Evolutionary conservation across 2,797 vertebrate genomes (phyloP).

Genomic region (Cuculus canorus): DNA sequence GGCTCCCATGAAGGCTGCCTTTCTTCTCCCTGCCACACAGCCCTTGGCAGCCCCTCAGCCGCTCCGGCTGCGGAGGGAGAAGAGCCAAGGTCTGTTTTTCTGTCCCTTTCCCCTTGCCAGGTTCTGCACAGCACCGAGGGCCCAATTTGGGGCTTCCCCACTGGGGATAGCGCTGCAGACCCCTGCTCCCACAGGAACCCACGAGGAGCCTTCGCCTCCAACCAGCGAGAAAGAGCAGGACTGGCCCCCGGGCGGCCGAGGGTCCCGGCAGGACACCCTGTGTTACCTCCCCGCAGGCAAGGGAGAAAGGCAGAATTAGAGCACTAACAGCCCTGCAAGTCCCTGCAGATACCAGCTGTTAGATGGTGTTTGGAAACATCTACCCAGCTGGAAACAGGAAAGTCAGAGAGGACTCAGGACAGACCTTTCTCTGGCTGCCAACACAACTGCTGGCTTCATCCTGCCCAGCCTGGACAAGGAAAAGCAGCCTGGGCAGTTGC

Average conservation of each 20-base stretch:
- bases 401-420: background rate
- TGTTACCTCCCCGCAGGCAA: rapidly evolving
- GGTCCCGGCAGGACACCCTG: background rate
- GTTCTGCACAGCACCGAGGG: background rate
- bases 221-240: rapidly evolving
- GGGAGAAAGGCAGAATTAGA: background rate
- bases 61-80: background rate
- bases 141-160: background rate
- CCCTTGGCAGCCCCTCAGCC: background rate
- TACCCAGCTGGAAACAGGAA: background rate
- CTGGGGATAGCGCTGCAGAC: background rate
- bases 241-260: background rate
- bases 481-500: background rate
- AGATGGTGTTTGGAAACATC: background rate
- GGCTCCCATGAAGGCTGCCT: conserved; percentile 1
- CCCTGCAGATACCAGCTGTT: conserved; percentile 3
- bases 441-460: background rate
- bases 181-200: background rate
- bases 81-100: conserved; percentile 19
- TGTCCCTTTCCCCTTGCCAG: conserved; percentile 20
- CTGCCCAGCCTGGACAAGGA: background rate
- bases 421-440: background rate
- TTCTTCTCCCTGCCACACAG: conserved; percentile 40
- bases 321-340: background rate
- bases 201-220: background rate